Conservation (phyloP, 2,797 vertebrate genomes). For the Crenuchus spilurus region DNA sequence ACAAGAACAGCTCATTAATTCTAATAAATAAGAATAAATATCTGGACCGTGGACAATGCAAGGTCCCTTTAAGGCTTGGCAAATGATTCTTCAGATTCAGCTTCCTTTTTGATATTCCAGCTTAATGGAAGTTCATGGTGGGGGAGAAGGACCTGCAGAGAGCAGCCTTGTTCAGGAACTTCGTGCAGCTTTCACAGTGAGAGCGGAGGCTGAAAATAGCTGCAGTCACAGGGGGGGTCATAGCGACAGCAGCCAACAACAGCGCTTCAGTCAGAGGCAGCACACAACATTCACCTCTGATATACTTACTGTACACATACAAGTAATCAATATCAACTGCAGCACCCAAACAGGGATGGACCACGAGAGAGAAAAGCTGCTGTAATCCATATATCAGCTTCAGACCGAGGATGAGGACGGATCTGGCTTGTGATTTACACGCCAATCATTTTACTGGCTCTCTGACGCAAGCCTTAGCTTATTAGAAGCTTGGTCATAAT, state of each 20-base stretch:
- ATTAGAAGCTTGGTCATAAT: neutral
- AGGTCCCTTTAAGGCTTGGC: no score
- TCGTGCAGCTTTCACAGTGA: constrained; percentile 51
- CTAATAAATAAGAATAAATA: no score
- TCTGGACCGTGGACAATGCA: no score
- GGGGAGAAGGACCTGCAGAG: constrained; percentile 34
- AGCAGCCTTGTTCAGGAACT: constrained; percentile 45
- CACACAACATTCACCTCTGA: constrained; percentile 39
- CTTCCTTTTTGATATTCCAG: constrained; percentile 1
- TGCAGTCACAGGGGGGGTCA: constrained; percentile 52
- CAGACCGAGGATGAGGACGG: constrained; percentile 3
- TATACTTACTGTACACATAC: constrained; percentile 44
- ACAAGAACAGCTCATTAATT: no score
- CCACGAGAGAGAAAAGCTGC: constrained; percentile 10
- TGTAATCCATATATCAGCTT: constrained; percentile 12
- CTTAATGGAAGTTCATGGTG: constrained; percentile 36
- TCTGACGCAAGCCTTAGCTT: neutral
- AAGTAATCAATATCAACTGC: constrained; percentile 30
- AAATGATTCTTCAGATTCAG: neutral
- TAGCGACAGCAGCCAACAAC: constrained; percentile 34
- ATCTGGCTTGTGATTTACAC: constrained; percentile 11
- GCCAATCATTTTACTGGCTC: neutral
- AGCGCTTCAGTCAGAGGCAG: constrained; percentile 34
- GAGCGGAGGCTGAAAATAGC: constrained; percentile 52
- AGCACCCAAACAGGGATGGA: constrained; percentile 18